Evolutionary conservation across 2,113 vertebrate species (phyloP).

Genomic region (Sula dactylatra): DNA sequence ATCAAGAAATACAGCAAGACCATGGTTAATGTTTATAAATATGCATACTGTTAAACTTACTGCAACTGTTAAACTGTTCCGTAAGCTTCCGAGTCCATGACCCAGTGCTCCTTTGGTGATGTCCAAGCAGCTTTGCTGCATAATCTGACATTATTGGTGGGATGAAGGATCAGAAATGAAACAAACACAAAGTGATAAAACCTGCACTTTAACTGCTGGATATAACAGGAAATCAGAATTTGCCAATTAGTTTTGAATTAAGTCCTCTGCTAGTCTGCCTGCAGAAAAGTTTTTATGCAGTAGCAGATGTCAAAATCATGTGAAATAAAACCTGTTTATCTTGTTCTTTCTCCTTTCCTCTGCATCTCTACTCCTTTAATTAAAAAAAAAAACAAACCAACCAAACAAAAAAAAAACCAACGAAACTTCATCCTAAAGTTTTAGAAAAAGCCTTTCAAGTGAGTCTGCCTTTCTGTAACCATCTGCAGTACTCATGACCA

Average conservation of each 20-base stretch:
- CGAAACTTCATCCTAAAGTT: background rate
- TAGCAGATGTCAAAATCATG: background rate
- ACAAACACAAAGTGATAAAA: background rate
- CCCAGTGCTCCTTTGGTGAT: background rate
- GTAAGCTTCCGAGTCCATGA: background rate
- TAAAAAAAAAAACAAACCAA: too few relatives aligned
- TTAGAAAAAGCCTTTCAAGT: background rate
- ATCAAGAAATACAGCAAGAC: background rate
- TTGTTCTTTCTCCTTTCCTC: background rate
- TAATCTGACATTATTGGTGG: background rate
- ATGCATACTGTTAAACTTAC: background rate
- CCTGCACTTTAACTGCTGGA: background rate
- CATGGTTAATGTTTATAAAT: background rate
- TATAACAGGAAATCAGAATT: background rate
- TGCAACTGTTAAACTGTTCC: background rate
- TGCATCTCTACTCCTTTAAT: background rate
- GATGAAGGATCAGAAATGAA: background rate
- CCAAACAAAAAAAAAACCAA: background rate
- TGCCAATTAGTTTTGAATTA: background rate
- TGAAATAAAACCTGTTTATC: background rate
- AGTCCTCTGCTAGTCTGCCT: background rate
- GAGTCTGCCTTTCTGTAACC: background rate
- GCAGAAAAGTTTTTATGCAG: background rate
- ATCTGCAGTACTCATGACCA: background rate
- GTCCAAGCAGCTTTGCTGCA: background rate